Percentiles rank a stretch among this genome's conserved stretches.
phyloP scores from a whole-genome alignment of 2,113 vertebrate species.

The Oceanodroma tethys region DNA sequence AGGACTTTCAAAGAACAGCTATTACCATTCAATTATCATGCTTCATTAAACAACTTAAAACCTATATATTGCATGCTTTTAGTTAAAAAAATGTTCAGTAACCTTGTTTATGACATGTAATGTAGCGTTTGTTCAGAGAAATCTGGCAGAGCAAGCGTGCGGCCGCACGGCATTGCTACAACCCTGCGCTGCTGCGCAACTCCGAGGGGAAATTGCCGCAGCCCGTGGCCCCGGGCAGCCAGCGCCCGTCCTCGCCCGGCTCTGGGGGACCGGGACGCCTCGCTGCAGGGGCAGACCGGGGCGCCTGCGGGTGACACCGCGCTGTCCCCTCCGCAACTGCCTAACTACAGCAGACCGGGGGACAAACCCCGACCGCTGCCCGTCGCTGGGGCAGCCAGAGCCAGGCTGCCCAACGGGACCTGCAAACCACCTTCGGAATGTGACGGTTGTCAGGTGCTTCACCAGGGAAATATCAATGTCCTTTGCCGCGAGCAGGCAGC shows the following conservation, averaged over 20 bases:
- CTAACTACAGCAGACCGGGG: not conserved
- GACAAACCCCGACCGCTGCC: too few species aligned
- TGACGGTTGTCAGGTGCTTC: rapidly evolving
- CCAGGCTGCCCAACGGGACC: not conserved
- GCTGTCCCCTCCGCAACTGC: not conserved
- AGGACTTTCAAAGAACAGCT: not conserved
- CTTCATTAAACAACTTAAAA: slow-evolving; percentile 12
- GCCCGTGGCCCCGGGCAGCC: not conserved
- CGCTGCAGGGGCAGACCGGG: not conserved
- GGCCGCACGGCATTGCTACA: not conserved
- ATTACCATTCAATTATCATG: not conserved
- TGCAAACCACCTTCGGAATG: not conserved
- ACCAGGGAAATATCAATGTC: rapidly evolving
- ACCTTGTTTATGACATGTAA: not conserved
- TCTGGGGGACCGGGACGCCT: too few species aligned
- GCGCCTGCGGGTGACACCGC: not conserved
- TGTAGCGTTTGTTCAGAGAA: not conserved
- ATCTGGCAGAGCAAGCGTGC: not conserved
- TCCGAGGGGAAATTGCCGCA: rapidly evolving
- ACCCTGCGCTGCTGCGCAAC: rapidly evolving
- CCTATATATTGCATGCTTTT: not conserved
- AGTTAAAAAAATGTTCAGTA: not conserved
- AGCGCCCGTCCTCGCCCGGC: rapidly evolving
- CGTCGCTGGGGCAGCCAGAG: not conserved
- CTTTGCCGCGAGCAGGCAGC: not conserved